Conservation (phyloP, 1,140 invertebrate genomes). For the Amphibalanus amphitrite region DNA sequence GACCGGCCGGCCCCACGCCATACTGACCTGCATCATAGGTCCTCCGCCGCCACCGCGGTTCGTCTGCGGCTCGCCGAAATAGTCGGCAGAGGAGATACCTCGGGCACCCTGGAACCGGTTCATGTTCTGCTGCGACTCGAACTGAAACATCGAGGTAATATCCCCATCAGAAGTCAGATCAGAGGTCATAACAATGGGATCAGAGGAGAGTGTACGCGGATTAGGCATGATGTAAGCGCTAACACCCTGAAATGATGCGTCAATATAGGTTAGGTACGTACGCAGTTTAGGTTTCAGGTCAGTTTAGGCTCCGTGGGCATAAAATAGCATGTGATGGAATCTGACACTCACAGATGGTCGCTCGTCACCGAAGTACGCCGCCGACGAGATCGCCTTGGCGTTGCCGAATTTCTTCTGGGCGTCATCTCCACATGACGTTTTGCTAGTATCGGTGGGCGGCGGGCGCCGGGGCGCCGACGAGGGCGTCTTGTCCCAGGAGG, state of each 20-base stretch:
- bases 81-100: slow-evolving; percentile 88
- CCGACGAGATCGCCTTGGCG: slow-evolving; percentile 93
- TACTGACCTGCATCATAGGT: slow-evolving; percentile 14
- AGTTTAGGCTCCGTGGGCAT: no score
- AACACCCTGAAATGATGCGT: no score
- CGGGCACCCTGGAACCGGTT: slow-evolving; percentile 69
- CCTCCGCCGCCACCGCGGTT: slow-evolving; percentile 21
- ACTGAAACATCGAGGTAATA: not conserved
- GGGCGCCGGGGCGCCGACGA: no score
- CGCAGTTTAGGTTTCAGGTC: no score
- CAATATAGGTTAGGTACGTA: no score
- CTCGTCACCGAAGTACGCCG: slow-evolving; percentile 76
- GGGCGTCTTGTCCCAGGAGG: not conserved
- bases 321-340: no score
- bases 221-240: no score
- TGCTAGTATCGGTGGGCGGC: not conserved
- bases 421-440: slow-evolving; percentile 28
- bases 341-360: slow-evolving; percentile 19
- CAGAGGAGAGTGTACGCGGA: no score
- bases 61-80: slow-evolving; percentile 53
- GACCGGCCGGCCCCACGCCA: no score
- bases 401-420: slow-evolving; percentile 89
- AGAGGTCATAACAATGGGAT: no score
- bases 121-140: slow-evolving; percentile 34
- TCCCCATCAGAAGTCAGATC: not conserved